phyloP scores from a whole-genome alignment of 2,797 vertebrate genomes.

The Siniperca scherzeri region DNA sequence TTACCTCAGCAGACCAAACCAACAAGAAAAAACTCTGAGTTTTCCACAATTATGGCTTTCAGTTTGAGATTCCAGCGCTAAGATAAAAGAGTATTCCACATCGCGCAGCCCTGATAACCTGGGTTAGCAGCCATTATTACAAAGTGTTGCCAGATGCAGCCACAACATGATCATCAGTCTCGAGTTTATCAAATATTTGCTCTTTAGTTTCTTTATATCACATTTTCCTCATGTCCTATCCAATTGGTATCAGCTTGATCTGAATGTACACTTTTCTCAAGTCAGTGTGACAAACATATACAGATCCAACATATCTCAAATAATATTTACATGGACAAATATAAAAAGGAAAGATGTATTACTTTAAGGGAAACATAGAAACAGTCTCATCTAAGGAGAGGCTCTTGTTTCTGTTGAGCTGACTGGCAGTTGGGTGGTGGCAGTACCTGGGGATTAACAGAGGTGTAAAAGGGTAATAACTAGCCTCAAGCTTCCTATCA shows the following conservation, averaged over 20 bases:
- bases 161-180: constrained; percentile 59
- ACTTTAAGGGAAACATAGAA: background rate
- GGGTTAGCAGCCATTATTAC: constrained; percentile 76
- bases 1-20: constrained; percentile 63
- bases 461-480: constrained; percentile 65
- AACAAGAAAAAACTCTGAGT: constrained; percentile 35
- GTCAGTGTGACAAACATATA: background rate
- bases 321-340: constrained; percentile 1
- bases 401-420: constrained; percentile 25
- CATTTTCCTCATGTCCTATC: constrained; percentile 28
- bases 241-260: constrained; percentile 14
- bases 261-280: constrained; percentile 16
- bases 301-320: background rate
- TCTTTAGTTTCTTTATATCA: constrained; percentile 49
- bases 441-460: constrained; percentile 70
- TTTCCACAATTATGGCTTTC: constrained; percentile 72
- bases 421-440: constrained; percentile 55
- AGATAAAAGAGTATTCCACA: constrained; percentile 76
- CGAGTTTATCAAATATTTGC: constrained; percentile 65
- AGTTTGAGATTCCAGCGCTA: constrained; percentile 68
- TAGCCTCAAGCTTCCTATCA: constrained; percentile 44
- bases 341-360: background rate
- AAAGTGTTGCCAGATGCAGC: constrained; percentile 82
- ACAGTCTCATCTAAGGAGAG: background rate
- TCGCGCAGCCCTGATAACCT: constrained; percentile 72